These are phyloP conservation scores for Taenaris catops DNA, from an alignment of 2,888 invertebrate genomes.

Conservation along the genomic window DNA sequence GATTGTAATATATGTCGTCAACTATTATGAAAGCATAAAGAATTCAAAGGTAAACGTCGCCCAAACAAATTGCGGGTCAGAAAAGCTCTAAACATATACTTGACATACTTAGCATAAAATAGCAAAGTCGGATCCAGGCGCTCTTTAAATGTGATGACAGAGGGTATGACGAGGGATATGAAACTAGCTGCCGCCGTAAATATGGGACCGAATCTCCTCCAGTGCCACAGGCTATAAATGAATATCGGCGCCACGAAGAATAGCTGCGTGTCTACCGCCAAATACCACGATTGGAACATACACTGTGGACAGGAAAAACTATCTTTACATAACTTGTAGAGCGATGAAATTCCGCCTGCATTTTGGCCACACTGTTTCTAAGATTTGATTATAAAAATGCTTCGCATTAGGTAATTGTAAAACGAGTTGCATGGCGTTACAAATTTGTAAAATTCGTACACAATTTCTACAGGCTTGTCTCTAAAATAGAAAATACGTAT, in stretches of 20 bases:
- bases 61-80: constrained; percentile 5
- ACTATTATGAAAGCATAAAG: too few species aligned
- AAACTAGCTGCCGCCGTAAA: constrained; percentile 69
- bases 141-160: constrained; percentile 78
- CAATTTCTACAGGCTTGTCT: too few species aligned
- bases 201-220: constrained; percentile 77
- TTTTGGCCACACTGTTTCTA: too few species aligned
- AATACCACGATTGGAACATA: constrained; percentile 87
- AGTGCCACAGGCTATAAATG: constrained; percentile 84
- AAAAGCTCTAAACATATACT: constrained; percentile 3
- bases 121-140: constrained; percentile 84
- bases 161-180: constrained; percentile 73
- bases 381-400: too few species aligned
- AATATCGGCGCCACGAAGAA: constrained; percentile 84
- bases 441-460: too few species aligned
- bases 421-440: too few species aligned
- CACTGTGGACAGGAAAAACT: constrained; percentile 66
- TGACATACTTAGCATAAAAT: constrained; percentile 83
- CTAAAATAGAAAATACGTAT: too few species aligned
- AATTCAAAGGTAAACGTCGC: constrained; percentile 3
- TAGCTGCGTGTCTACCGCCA: constrained; percentile 82
- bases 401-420: too few species aligned
- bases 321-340: too few species aligned
- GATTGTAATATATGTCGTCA: too few species aligned
- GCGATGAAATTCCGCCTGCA: too few species aligned